Evolutionary conservation across 2,888 invertebrate genomes (phyloP).

Genomic region (Sesia bembeciformis): DNA sequence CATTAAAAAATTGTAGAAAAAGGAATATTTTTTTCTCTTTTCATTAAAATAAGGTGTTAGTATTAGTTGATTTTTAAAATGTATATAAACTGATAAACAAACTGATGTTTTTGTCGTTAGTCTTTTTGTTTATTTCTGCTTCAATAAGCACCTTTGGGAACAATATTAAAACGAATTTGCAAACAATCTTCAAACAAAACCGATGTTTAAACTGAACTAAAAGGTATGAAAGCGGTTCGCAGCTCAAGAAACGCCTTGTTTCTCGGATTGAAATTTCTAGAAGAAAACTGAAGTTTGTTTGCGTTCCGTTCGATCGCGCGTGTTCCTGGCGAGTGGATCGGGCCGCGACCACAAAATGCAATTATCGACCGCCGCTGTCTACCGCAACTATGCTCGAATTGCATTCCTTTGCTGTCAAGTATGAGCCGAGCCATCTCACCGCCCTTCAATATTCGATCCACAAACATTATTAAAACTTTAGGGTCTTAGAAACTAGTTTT

Average conservation of each 20-base stretch:
- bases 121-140: no score
- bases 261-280: slow-evolving; percentile 45
- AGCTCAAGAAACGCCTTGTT: slow-evolving; percentile 28
- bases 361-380: slow-evolving; percentile 62
- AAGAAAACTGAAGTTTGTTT: slow-evolving; percentile 64
- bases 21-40: no score
- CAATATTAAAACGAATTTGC: no score
- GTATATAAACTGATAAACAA: no score
- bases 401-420: slow-evolving; percentile 54
- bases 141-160: no score
- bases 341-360: slow-evolving; percentile 66
- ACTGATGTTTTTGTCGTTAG: no score
- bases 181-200: no score
- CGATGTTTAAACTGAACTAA: neutral
- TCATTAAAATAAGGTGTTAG: no score
- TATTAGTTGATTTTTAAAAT: no score
- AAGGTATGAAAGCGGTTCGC: slow-evolving; percentile 24
- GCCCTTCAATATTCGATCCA: slow-evolving; percentile 3
- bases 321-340: slow-evolving; percentile 50
- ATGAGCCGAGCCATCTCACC: slow-evolving; percentile 26
- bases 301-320: slow-evolving; percentile 56
- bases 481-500: neutral
- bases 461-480: neutral
- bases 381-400: slow-evolving; percentile 58
- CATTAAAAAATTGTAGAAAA: no score